A percentile compares a stretch with the other conserved stretches of the same genome.
Conservation (phyloP, 1,140 invertebrate species). For the Tribolium castaneum region DNA sequence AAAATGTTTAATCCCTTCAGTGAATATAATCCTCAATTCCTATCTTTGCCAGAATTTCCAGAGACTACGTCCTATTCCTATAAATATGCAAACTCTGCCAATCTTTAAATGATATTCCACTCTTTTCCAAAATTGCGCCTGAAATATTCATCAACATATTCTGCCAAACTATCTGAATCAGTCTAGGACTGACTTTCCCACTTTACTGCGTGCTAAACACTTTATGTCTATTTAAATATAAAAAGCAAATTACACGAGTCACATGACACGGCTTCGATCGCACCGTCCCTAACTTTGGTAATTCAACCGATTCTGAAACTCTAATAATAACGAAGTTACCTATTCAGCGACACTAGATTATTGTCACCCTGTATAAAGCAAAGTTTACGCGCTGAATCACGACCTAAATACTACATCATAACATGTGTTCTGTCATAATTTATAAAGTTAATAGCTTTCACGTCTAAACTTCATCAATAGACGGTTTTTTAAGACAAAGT, state of each 20-base stretch:
- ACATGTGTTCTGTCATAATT: constrained; percentile 14
- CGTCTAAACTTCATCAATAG: neutral
- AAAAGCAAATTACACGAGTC: neutral
- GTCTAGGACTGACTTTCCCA: neutral
- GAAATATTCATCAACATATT: neutral
- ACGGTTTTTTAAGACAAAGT: neutral
- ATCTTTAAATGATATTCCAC: constrained; percentile 29
- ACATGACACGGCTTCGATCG: neutral
- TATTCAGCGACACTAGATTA: constrained; percentile 2
- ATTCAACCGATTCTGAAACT: constrained; percentile 22
- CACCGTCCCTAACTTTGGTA: neutral
- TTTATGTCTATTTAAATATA: neutral
- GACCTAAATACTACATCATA: constrained; percentile 19
- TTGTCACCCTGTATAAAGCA: constrained; percentile 32
- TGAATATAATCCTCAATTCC: constrained; percentile 32
- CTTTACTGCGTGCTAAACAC: neutral
- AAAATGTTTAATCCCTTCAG: constrained; percentile 35
- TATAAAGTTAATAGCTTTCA: neutral
- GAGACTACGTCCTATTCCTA: neutral
- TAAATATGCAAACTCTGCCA: constrained; percentile 23
- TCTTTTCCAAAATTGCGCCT: neutral
- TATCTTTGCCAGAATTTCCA: constrained; percentile 25
- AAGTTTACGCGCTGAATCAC: constrained; percentile 10
- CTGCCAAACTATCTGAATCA: neutral
- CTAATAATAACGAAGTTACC: constrained; percentile 26